A percentile compares a stretch with the other conserved stretches of the same genome.
phyloP scores from a whole-genome alignment of 1,140 invertebrate genomes.

The Caenorhabditis tropicalis region DNA sequence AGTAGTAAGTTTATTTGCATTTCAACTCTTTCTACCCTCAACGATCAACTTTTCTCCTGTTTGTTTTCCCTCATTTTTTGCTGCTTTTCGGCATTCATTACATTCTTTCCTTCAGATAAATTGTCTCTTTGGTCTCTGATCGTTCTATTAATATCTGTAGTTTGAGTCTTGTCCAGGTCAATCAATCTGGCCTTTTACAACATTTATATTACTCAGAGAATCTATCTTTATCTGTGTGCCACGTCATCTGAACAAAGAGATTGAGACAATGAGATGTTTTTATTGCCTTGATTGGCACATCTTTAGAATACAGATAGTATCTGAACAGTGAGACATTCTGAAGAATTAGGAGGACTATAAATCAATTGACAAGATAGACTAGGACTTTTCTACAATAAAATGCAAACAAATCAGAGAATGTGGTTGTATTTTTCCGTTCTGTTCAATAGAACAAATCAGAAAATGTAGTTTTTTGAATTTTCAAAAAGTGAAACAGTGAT shows the following conservation, averaged over 20 bases:
- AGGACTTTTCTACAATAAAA: too few relatives aligned
- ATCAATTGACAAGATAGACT: too few relatives aligned
- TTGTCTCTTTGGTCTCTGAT: background rate
- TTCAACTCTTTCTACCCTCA: slow-evolving; percentile 8
- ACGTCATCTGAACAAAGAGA: slow-evolving; percentile 10
- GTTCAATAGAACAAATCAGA: slow-evolving; percentile 23
- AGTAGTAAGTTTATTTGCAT: slow-evolving; percentile 39
- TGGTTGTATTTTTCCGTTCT: background rate
- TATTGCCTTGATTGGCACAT: background rate
- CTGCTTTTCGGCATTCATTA: slow-evolving; percentile 27
- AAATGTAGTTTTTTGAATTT: background rate
- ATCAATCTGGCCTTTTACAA: background rate
- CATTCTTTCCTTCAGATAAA: background rate
- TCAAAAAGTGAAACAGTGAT: background rate
- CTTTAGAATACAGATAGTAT: background rate
- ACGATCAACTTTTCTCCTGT: slow-evolving; percentile 5
- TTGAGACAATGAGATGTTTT: background rate
- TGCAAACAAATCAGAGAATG: too few relatives aligned
- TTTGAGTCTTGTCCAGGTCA: background rate
- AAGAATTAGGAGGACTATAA: background rate
- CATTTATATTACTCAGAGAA: background rate
- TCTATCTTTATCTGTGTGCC: background rate
- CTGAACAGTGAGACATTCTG: background rate
- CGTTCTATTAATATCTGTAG: background rate
- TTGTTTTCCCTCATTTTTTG: slow-evolving; percentile 20